Evolutionary conservation across 2,113 vertebrate genomes (phyloP).

Genomic region (Eulacestoma nigropectus): DNA sequence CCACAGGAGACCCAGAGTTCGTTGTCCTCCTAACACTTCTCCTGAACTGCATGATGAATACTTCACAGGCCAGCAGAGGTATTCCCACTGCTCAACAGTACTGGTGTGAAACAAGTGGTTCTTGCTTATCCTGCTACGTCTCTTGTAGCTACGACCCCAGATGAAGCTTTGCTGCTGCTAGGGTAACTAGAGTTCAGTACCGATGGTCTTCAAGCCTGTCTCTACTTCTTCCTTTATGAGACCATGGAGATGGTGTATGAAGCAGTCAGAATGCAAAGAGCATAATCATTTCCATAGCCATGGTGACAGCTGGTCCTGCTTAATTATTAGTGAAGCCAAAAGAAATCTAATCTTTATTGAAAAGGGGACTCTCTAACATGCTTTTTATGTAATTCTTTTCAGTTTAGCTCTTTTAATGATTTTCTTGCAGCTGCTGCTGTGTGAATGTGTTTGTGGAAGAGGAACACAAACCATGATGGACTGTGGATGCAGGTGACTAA

Average conservation of each 20-base stretch:
- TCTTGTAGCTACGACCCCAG: neutral
- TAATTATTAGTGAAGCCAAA: neutral
- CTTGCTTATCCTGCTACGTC: neutral
- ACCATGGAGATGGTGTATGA: neutral
- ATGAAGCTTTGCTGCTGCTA: neutral
- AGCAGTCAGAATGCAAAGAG: neutral
- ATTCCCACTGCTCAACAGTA: neutral
- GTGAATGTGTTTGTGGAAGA: neutral
- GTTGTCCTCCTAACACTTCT: neutral
- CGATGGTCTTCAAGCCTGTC: neutral
- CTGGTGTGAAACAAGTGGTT: neutral
- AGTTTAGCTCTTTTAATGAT: neutral
- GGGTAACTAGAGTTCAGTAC: neutral
- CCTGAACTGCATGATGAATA: neutral
- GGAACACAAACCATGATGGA: neutral
- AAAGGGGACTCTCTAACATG: neutral
- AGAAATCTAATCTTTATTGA: neutral
- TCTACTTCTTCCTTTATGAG: neutral
- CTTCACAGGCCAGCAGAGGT: neutral
- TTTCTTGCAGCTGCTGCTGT: neutral
- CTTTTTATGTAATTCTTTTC: neutral
- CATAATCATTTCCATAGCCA: neutral
- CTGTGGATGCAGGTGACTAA: neutral
- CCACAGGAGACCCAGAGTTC: neutral
- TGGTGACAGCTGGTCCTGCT: neutral